Evolutionary conservation across 1,140 invertebrate genomes (phyloP), one percentile per base, ranked within the genome.

Genomic region (Lordiphosa clarofinis): DNA sequence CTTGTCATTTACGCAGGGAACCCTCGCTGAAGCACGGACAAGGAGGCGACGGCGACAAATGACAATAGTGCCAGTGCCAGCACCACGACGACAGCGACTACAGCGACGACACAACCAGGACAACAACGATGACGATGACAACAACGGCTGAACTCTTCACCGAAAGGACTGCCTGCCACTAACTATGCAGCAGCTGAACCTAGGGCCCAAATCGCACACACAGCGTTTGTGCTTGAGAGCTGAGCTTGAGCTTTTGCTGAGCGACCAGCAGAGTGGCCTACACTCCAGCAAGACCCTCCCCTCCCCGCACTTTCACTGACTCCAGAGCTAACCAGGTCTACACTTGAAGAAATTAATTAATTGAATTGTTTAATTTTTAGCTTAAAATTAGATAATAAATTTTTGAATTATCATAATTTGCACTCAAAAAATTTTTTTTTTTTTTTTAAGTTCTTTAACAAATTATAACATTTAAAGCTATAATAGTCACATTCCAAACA

Each of bases 101-200:
- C 72, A 44, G 35, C 56, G 56, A 40, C 48, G 63, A n/a, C n/a
- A 56, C 69, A 48, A 68, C 64, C 15, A 24, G 11, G 9, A 43
- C 21, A n/a, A 33, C 44, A 8, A 50, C 12, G 9, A 37, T 11
- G 15, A 49, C 35, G 31, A 57, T 47, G 37, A 52, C 28, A 36
- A 67, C 68, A 52, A 78, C 61, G 58, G 78, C 76, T 71, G 65
- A 84, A 84, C 78, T 84, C 78, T 84, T 84, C 79, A 84, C 79
- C 79, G 79, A 84, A 84, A 84, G 79, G 78, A 84, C 78, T 84
- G 66, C 58, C 67, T 71, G 74, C 69, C 78, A 84, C 78, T 84
- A 69, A 48, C 79, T 59, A 78, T 73, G 73, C 68, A 72, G 73
- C 73, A 73, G 73, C 68, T 61, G 47, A 71, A 70, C 46, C 58